phyloP scores from a whole-genome alignment of 2,113 vertebrate genomes.

The Dissostichus mawsoni region DNA sequence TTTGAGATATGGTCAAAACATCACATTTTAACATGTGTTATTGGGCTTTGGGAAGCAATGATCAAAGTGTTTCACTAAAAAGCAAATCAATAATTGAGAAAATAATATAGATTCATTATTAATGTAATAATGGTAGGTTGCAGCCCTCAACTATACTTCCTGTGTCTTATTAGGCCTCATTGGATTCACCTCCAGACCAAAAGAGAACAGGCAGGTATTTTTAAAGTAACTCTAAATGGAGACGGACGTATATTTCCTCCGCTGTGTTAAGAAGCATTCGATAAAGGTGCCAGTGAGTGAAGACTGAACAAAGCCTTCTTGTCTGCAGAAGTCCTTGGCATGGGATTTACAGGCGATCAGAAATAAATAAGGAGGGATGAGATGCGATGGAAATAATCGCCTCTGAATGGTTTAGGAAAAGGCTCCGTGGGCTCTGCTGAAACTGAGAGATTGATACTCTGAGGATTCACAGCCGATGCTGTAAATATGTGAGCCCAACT shows the following conservation, averaged over 20 bases:
- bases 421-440: conserved; percentile 24
- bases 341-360: conserved; percentile 43
- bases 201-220: neutral
- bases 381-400: conserved; percentile 42
- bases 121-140: too few species aligned
- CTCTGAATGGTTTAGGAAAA: conserved; percentile 43
- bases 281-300: conserved; percentile 7
- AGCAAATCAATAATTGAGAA: too few species aligned
- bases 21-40: too few species aligned
- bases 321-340: conserved; percentile 14
- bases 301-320: conserved; percentile 14
- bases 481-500: conserved; percentile 39
- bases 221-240: conserved; percentile 10
- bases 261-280: neutral
- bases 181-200: conserved; percentile 20
- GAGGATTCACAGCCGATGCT: conserved; percentile 30
- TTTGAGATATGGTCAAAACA: too few species aligned
- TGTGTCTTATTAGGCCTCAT: neutral
- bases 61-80: too few species aligned
- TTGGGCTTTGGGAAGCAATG: too few species aligned
- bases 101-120: too few species aligned
- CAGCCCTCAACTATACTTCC: neutral
- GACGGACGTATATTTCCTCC: neutral
- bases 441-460: conserved; percentile 46
- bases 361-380: conserved; percentile 42